Conservation (phyloP, 2,797 vertebrate genomes). For the Falco naumanni region DNA sequence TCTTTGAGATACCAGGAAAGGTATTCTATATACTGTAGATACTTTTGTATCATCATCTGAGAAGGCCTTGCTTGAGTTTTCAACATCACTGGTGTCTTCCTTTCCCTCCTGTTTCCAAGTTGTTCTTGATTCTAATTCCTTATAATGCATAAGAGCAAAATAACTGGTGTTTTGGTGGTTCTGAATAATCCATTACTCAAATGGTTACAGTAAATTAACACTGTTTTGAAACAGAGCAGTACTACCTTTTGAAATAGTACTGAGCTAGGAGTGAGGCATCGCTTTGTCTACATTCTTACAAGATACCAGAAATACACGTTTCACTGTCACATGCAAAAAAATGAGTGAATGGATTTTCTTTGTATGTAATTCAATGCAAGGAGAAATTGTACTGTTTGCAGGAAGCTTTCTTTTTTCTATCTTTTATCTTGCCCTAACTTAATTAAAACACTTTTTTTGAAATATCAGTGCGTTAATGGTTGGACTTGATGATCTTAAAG, state of each 20-base stretch:
- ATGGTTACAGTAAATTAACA: not conserved
- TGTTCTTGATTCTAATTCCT: not conserved
- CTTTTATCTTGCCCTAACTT: not conserved
- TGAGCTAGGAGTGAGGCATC: not conserved
- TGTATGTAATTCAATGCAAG: not conserved
- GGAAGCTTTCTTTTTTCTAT: not conserved
- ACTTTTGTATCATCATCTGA: not conserved
- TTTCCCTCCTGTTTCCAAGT: not conserved
- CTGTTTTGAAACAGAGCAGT: not conserved
- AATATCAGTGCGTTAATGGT: not conserved
- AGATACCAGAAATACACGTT: not conserved
- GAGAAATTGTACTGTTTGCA: not conserved
- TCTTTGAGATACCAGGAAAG: not conserved
- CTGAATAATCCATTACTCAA: not conserved
- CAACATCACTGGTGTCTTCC: not conserved
- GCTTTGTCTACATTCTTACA: not conserved
- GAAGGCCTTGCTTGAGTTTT: not conserved
- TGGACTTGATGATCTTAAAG: not conserved
- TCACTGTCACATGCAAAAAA: not conserved
- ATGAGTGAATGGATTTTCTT: not conserved
- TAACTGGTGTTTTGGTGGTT: not conserved
- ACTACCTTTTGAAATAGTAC: not conserved
- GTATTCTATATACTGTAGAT: not conserved
- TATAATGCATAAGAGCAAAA: not conserved
- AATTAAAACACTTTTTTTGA: not conserved